Conservation (phyloP, 2,113 vertebrate species). For the Electrona antarctica region DNA sequence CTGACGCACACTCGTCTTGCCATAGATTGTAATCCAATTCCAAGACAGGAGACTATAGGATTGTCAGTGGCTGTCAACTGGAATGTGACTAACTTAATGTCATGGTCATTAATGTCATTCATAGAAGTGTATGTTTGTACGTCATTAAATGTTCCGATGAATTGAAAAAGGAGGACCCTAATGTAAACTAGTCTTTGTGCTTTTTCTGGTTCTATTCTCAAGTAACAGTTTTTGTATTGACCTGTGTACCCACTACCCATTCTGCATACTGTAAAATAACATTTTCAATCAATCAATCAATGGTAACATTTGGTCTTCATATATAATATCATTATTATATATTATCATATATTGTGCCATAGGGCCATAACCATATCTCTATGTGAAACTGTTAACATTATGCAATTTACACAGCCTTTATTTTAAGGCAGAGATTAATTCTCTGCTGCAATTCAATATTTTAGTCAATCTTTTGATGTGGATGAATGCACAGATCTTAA, state of each 20-base stretch:
- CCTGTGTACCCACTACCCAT: too few relatives aligned
- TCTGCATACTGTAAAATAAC: too few relatives aligned
- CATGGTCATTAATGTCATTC: not conserved
- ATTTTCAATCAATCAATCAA: too few relatives aligned
- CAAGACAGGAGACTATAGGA: not conserved
- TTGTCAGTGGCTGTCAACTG: not conserved
- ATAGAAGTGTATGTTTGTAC: too few relatives aligned
- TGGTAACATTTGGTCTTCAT: too few relatives aligned
- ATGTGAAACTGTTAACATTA: not conserved
- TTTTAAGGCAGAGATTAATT: not conserved
- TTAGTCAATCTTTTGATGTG: not conserved
- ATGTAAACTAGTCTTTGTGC: too few relatives aligned
- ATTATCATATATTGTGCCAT: not conserved
- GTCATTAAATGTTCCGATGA: too few relatives aligned
- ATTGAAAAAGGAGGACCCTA: too few relatives aligned
- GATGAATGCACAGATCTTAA: not conserved
- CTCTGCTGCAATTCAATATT: not conserved
- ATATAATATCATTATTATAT: not conserved
- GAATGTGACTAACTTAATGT: not conserved
- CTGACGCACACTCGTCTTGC: not conserved
- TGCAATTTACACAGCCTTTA: not conserved
- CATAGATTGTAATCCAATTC: not conserved
- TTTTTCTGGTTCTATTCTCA: too few relatives aligned
- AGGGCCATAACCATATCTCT: not conserved
- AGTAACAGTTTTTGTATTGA: too few relatives aligned